These are phyloP conservation scores for Protodeltote pygarga DNA, from an alignment of 2,888 invertebrate genomes.

Conservation along the genomic window DNA sequence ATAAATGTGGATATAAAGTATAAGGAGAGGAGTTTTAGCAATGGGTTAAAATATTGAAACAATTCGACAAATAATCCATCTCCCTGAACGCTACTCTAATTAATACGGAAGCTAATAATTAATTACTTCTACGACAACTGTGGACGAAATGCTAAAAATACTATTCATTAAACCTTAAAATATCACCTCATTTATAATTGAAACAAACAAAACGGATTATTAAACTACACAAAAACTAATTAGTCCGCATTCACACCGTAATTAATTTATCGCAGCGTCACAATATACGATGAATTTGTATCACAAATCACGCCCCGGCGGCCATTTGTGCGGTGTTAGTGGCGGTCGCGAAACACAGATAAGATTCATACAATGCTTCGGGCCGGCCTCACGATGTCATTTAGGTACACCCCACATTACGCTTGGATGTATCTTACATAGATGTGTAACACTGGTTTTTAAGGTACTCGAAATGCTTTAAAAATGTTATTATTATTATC, in stretches of 20 bases:
- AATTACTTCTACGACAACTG: conserved; percentile 12
- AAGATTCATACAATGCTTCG: conserved; percentile 59
- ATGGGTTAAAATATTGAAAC: too few relatives aligned
- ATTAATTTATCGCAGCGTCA: conserved; percentile 44
- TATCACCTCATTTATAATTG: conserved; percentile 37
- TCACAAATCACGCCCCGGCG: conserved; percentile 43
- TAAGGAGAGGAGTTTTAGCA: too few relatives aligned
- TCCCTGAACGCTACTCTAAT: too few relatives aligned
- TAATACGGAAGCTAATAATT: conserved; percentile 1
- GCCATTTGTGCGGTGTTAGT: conserved; percentile 47
- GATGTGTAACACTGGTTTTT: conserved; percentile 1
- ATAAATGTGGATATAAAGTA: too few relatives aligned
- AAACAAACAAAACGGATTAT: conserved; percentile 45
- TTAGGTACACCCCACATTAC: conserved; percentile 45
- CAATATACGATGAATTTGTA: conserved; percentile 47
- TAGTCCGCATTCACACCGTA: conserved; percentile 47
- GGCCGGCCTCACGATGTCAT: conserved; percentile 53
- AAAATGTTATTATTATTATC: too few relatives aligned
- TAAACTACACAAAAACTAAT: conserved; percentile 47
- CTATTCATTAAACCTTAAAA: conserved; percentile 34
- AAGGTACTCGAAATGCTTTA: too few relatives aligned
- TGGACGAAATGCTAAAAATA: conserved; percentile 10
- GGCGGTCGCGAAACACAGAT: conserved; percentile 57
- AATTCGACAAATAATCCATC: too few relatives aligned
- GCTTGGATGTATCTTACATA: conserved; percentile 23